Percentiles rank a stretch among this genome's conserved stretches.
Evolutionary conservation across 2,113 vertebrate genomes (phyloP).

Genomic region (Isichthys henryi): DNA sequence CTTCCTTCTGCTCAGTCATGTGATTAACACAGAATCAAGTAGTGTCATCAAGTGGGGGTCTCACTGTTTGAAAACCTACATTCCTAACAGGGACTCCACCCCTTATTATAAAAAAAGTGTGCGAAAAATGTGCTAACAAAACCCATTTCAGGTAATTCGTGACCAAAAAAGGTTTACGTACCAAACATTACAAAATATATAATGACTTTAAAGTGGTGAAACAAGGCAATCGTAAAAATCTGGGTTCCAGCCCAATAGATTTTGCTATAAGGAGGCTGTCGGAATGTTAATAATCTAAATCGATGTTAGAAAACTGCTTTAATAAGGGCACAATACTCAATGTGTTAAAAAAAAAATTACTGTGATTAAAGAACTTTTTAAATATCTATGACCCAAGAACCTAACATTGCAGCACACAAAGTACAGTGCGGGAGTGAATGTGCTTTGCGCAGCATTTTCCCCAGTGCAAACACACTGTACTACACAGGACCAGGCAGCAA

Average conservation of each 20-base stretch:
- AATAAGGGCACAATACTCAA: background rate
- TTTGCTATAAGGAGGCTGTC: background rate
- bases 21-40: background rate
- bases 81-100: background rate
- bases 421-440: background rate
- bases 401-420: background rate
- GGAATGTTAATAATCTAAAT: constrained; percentile 3
- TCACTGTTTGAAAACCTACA: background rate
- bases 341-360: background rate
- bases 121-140: background rate
- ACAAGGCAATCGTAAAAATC: background rate
- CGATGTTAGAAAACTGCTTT: background rate
- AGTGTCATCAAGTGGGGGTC: background rate
- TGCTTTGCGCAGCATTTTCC: background rate
- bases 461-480: background rate
- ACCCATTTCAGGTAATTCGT: background rate
- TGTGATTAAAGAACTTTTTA: background rate
- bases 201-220: background rate
- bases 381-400: background rate
- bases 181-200: background rate
- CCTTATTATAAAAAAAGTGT: background rate
- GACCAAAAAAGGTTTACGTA: background rate
- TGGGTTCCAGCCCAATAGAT: constrained; percentile 16
- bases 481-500: background rate
- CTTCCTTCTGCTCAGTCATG: background rate